phyloP scores from a whole-genome alignment of 2,113 vertebrate genomes.

The Ciconia boyciana region DNA sequence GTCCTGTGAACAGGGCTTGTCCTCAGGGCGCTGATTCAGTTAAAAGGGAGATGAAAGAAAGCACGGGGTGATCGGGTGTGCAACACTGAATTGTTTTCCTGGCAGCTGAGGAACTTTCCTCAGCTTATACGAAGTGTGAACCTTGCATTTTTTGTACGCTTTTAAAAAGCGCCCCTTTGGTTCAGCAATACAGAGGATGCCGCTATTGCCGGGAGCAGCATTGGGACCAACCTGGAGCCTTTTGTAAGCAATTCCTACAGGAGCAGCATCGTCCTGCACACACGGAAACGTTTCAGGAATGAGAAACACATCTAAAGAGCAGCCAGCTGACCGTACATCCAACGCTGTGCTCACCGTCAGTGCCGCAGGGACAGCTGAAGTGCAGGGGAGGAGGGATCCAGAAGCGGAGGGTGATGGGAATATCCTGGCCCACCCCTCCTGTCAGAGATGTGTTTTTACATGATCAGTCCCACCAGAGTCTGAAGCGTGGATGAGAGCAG shows the following conservation, averaged over 20 bases:
- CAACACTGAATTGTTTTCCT: neutral
- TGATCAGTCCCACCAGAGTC: neutral
- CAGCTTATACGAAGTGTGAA: neutral
- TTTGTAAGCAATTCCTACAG: neutral
- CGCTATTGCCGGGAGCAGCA: accelerated
- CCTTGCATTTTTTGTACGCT: neutral
- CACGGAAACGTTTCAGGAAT: neutral
- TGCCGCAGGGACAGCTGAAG: neutral
- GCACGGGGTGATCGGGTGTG: accelerated
- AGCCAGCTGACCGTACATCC: neutral
- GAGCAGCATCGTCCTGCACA: neutral
- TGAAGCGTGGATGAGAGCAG: neutral
- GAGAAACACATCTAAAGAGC: neutral
- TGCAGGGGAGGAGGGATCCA: too few relatives aligned
- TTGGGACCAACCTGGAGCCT: neutral
- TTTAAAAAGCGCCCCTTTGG: neutral
- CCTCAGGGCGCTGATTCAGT: neutral
- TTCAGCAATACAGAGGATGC: neutral
- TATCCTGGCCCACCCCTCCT: neutral
- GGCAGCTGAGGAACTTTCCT: neutral
- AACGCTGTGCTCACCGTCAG: neutral
- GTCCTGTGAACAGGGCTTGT: neutral
- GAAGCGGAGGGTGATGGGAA: accelerated
- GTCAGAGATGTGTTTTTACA: neutral
- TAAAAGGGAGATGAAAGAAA: neutral